Evolutionary conservation across 2,113 vertebrate species (phyloP), one percentile per base, ranked within the genome.

Genomic region (Siniperca chuatsi): DNA sequence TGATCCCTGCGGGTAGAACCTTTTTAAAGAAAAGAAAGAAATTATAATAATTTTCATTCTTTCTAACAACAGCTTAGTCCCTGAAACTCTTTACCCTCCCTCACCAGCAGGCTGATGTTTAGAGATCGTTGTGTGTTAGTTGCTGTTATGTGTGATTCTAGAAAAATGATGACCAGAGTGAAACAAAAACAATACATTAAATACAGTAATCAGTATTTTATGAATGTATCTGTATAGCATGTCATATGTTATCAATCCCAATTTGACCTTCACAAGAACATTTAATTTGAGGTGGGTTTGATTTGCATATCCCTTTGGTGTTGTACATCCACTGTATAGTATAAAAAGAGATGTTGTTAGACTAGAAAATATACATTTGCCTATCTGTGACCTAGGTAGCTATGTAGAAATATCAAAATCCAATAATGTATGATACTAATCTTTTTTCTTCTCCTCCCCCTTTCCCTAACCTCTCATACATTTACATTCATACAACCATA

Each of bases 371-470:
- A 20, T 20, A 52, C 6, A 66, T 37, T 57, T 40, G 42, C 9
- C 4, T 44, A 1, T 50, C 52, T 15, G 60, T 15, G 35, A 42
- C 4, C 0, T 25, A 29, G 23, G 16, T 33, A 25, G 20, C 33
- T 25, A 66, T 81, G 62, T 60, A 67, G 40, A 74, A 10, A 35
- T 52, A 15, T 82, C 10, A 67, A 16, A 74, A 25, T 78, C 0
- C 25, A 61, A 18, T 62, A 21, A 58, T 77, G 4, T 84, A 0
- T 83, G 65, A 82, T 82, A 76, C 33, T 89, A 89, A 94, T 69
- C 33, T 7, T 33, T 78, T 60, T 84, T 81, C 1, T 77, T 58
- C 21, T 48, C 58, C 74, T 40, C 35, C 73, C 73, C 23, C 44
- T 55, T n/a, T 6, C 57, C 33, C 78, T 6, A 2, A 78, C 75